Base-by-base conservation (phyloP, 2,113 vertebrate species). In the Narcine bancroftii region DNA sequence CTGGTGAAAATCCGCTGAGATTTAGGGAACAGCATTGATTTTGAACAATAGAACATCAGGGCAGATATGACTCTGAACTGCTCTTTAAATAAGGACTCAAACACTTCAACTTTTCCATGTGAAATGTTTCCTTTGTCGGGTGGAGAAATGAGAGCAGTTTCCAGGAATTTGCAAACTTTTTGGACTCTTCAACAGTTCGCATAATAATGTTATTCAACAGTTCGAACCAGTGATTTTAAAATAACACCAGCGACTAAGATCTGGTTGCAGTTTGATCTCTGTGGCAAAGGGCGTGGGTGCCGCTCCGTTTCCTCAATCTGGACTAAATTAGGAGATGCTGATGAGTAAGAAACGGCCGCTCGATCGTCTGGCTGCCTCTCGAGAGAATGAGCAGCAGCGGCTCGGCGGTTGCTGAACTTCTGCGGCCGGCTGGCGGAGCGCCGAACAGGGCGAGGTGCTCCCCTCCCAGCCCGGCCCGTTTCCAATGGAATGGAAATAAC, bases 161-260 rank as follows among this genome's bases (percentile, higher is more conserved):
- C 24, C 63, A 91, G 39, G 63, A 45, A 91, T 69, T 45, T 47
- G 39, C 21, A 69, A 65, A 69, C 24, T 69, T 83, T 50, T 53
- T 50, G 21, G 11, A 11, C 0, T 91, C 65, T 91, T 69, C n/a
- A 65, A 42, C 60, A 45, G 63, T 71, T 39, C 42, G 66, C 63
- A 33, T 69, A 33, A 47, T 42, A 33, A 45, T 91, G 65, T 66
- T 45, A 71, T 91, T 69, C 63, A 65, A n/a, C n/a, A n/a, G n/a
- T n/a, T n/a, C n/a, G n/a, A n/a, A n/a, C n/a, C 89, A 42, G 63
- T 91, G 89, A 91, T 91, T 91, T n/a, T 69, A 91, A 91, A 91
- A 91, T 69, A 42, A 47, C 69, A 47, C 66, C 4, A 69, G 7
- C 29, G 39, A 71, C 66, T 91, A 91, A 71, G 66, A 11, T 33